These are phyloP conservation scores for Gandaritis pyraliata DNA, from an alignment of 2,888 invertebrate species.

Conservation along the genomic window DNA sequence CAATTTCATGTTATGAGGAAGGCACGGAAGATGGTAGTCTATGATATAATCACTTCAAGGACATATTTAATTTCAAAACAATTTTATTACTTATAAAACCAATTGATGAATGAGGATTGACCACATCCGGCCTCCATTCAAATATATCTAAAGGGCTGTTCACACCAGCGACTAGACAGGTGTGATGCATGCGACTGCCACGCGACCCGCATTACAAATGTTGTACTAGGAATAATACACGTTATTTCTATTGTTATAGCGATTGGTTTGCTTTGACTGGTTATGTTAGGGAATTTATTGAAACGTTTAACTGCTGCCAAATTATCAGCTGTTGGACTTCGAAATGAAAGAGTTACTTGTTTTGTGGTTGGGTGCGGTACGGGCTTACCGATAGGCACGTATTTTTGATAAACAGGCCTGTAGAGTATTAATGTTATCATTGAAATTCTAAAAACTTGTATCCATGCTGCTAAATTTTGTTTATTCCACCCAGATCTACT, in stretches of 20 bases:
- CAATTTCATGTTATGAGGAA: too few species aligned
- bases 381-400: not conserved
- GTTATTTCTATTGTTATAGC: conserved; percentile 23
- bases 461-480: too few species aligned
- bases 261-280: conserved; percentile 18
- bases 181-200: conserved; percentile 64
- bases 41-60: too few species aligned
- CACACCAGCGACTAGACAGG: conserved; percentile 50
- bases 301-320: conserved; percentile 24
- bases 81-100: too few species aligned
- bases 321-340: conserved; percentile 17
- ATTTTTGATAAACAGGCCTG: not conserved
- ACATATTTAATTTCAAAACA: too few species aligned
- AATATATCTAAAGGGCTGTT: conserved; percentile 43
- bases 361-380: not conserved
- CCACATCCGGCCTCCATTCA: conserved; percentile 46
- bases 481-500: too few species aligned
- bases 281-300: conserved; percentile 9
- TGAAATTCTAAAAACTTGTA: not conserved
- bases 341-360: conserved; percentile 16
- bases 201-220: conserved; percentile 58
- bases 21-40: too few species aligned
- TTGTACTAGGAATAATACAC: conserved; percentile 22
- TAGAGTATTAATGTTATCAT: not conserved
- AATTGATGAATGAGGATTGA: conserved; percentile 20